These are phyloP conservation scores for Coecobrya sp. DNA, from an alignment of 2,888 invertebrate species.

Conservation along the genomic window DNA sequence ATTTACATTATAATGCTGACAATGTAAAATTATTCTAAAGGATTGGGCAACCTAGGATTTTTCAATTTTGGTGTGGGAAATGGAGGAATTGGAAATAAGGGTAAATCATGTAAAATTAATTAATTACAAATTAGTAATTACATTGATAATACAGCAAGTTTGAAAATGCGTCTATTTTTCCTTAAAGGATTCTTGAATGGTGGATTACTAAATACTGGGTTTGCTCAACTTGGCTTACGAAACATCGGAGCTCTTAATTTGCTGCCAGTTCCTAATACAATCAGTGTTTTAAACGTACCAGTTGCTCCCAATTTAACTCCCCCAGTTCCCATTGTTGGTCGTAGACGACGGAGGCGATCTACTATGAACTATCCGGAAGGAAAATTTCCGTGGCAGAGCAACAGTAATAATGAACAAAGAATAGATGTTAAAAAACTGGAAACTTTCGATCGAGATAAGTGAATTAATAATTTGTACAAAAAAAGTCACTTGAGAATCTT, in stretches of 20 bases:
- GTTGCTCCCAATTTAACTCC: conserved; percentile 78
- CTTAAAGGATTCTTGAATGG: conserved; percentile 70
- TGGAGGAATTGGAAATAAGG: conserved; percentile 79
- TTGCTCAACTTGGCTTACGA: conserved; percentile 72
- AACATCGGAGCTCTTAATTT: conserved; percentile 81
- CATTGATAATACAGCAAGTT: background rate
- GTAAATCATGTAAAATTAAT: background rate
- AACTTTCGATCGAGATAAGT: background rate
- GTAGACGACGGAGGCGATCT: conserved; percentile 63
- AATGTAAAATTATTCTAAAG: conserved; percentile 14
- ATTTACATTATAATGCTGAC: background rate
- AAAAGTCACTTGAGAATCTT: too few species aligned
- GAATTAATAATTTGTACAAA: background rate
- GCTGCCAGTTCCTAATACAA: conserved; percentile 73
- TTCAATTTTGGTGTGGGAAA: conserved; percentile 79
- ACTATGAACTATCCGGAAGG: conserved; percentile 69
- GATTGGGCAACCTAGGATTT: conserved; percentile 79
- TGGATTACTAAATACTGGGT: conserved; percentile 76
- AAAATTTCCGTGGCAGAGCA: conserved; percentile 59
- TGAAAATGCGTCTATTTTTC: background rate
- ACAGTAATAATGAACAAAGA: background rate
- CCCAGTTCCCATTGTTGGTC: conserved; percentile 57
- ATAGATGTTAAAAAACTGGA: background rate
- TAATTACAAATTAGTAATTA: background rate
- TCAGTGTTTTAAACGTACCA: conserved; percentile 77